phyloP scores from a whole-genome alignment of 2,113 vertebrate species.

The Okapia johnstoni region DNA sequence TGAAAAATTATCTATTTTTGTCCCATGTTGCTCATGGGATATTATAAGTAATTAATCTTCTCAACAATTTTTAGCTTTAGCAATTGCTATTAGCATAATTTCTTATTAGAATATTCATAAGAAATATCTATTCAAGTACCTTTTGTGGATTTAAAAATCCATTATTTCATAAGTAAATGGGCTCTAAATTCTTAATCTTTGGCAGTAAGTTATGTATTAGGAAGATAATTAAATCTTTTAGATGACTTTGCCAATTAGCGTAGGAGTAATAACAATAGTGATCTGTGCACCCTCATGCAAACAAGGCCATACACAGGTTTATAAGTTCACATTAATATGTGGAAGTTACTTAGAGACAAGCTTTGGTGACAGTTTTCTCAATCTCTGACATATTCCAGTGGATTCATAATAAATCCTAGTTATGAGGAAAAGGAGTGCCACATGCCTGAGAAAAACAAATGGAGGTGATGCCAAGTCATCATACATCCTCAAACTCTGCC shows the following conservation, averaged over 20 bases:
- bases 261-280: background rate
- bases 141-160: constrained; percentile 46
- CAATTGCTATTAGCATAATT: constrained; percentile 54
- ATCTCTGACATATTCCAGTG: background rate
- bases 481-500: background rate
- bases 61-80: constrained; percentile 51
- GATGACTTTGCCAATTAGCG: background rate
- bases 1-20: constrained; percentile 47
- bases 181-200: constrained; percentile 30
- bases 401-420: background rate
- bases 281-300: background rate
- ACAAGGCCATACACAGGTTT: background rate
- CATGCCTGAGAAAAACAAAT: background rate
- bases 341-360: background rate
- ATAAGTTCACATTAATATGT: background rate
- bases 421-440: background rate
- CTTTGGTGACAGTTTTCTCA: background rate
- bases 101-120: constrained; percentile 64
- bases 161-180: constrained; percentile 49
- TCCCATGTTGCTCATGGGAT: constrained; percentile 15
- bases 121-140: constrained; percentile 35
- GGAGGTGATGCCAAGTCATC: background rate
- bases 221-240: constrained; percentile 38
- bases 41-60: constrained; percentile 54
- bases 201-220: background rate